Evolutionary conservation across 2,888 invertebrate genomes (phyloP), one percentile per base, ranked within the genome.

Genomic region (Thecophora atra): DNA sequence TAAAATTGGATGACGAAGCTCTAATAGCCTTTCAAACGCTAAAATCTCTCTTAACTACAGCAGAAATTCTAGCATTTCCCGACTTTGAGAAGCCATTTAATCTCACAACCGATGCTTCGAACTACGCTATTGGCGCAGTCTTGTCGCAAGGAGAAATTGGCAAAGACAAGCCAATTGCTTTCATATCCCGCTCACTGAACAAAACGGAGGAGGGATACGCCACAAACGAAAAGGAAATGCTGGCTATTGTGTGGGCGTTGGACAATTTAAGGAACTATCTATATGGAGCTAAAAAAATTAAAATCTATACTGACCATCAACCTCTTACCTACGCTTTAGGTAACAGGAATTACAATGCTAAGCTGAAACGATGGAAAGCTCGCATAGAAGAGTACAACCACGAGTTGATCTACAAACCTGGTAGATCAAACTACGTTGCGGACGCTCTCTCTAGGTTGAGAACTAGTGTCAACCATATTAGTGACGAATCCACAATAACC

Each of bases 91-190:
- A 76, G 58, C 26, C 26, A 13, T 75, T 74, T 7, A 60, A 73
- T 0, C 21, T 76, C 7, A 74, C 76, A n/a, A 76, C 75, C 0
- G 72, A 76, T 54, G 75, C 74, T 5, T 75, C 75, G n/a, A 44
- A 74, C 8, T 70, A 63, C 62, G 73, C 74, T 7, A 19, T 76
- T 19, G 72, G 74, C 2, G 76, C 72, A 8, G 70, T 72, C 13
- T 26, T 72, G 11, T 70, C 54, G 1, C 72, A 74, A 28, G 42
- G 66, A n/a, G 26, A 52, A 1, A n/a, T n/a, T n/a, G n/a, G n/a
- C n/a, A n/a, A n/a, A n/a, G n/a, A n/a, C n/a, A 74, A 51, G 26
- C 74, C 72, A n/a, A 75, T 75, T 7, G 47, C 67, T 8, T 65
- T 71, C n/a, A 73, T 76, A 15, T 74, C 71, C 28, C 37, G 72